Conservation (phyloP, 2,113 vertebrate genomes). For the Xenopus tropicalis region DNA sequence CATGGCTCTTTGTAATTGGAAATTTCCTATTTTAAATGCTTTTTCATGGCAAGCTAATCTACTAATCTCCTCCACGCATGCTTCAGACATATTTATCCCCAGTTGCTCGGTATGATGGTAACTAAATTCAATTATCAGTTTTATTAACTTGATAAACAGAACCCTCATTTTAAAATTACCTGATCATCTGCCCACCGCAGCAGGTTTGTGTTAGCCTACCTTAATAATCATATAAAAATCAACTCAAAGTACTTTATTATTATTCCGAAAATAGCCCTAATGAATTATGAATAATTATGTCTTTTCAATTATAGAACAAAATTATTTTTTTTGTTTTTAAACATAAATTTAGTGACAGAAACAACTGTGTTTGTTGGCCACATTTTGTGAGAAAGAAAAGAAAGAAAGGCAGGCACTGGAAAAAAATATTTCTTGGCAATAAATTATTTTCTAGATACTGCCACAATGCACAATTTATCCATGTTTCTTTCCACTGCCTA, state of each 20-base stretch:
- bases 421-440: neutral
- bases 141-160: conserved; percentile 36
- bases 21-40: conserved; percentile 37
- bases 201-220: neutral
- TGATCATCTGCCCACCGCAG: conserved; percentile 32
- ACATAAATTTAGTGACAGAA: neutral
- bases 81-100: conserved; percentile 42
- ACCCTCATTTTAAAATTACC: conserved; percentile 42
- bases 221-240: conserved; percentile 21
- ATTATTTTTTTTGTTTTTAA: neutral
- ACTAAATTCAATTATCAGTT: conserved; percentile 43
- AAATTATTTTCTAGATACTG: neutral
- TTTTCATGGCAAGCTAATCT: conserved; percentile 43
- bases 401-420: too few species aligned
- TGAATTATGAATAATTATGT: conserved; percentile 23
- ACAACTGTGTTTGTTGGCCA: neutral
- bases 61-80: conserved; percentile 37
- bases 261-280: conserved; percentile 30
- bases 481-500: neutral
- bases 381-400: neutral
- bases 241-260: conserved; percentile 17
- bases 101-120: conserved; percentile 29
- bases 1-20: conserved; percentile 16
- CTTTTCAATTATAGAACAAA: conserved; percentile 20
- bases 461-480: neutral